Conservation (phyloP, 1,140 invertebrate genomes). For the Araneus ventricosus region DNA sequence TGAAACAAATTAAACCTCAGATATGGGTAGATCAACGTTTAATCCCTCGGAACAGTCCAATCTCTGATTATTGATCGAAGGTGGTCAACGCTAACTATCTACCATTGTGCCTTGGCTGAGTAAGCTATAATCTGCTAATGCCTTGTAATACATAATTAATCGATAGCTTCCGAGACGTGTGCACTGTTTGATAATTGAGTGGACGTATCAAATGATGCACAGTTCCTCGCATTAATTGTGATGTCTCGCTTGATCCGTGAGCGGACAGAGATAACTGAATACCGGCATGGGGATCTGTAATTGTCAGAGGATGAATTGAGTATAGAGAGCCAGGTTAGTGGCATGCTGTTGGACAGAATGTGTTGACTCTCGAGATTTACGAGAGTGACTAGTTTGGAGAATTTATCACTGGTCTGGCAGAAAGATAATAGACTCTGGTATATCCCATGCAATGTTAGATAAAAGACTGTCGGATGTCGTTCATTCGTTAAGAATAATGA, state of each 20-base stretch:
- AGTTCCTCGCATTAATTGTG: slow-evolving; percentile 17
- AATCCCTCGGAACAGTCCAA: neutral
- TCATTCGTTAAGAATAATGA: too few species aligned
- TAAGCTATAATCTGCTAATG: slow-evolving; percentile 21
- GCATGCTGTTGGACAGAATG: too few species aligned
- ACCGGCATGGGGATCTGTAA: neutral
- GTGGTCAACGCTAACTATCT: neutral
- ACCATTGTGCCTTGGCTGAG: neutral
- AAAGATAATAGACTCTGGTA: too few species aligned
- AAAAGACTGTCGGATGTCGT: too few species aligned
- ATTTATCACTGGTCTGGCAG: too few species aligned
- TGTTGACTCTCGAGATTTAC: too few species aligned
- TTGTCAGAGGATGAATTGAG: too few species aligned
- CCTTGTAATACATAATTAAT: neutral
- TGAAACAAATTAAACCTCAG: neutral
- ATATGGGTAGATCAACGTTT: neutral
- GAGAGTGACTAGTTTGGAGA: too few species aligned
- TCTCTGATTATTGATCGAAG: neutral
- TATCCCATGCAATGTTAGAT: too few species aligned
- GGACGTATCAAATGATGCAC: neutral
- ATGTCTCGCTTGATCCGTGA: too few species aligned
- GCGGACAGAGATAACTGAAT: too few species aligned
- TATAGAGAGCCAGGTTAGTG: too few species aligned
- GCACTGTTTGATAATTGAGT: slow-evolving; percentile 10
- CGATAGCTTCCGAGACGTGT: neutral